Percentiles rank a stretch among this genome's conserved stretches.
Evolutionary conservation across 37 sponge, comb jelly and placozoan genomes (phyloP).

Genomic region (Bolinopsis microptera): DNA sequence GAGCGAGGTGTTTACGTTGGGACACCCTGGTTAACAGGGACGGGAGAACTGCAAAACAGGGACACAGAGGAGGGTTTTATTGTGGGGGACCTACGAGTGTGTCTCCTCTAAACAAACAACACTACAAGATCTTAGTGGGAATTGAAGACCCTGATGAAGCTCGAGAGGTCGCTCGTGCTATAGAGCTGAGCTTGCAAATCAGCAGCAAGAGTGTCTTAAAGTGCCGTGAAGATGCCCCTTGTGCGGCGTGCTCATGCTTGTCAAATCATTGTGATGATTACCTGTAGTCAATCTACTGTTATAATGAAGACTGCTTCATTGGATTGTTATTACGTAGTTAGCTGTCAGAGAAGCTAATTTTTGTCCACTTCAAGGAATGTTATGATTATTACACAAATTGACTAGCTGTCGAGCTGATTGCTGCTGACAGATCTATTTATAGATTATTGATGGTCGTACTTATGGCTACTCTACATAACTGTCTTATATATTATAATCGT

Average conservation of each 20-base stretch:
- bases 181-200: neutral
- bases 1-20: neutral
- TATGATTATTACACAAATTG: neutral
- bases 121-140: neutral
- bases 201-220: no score
- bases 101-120: neutral
- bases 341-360: no score
- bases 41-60: neutral
- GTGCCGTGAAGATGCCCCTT: neutral
- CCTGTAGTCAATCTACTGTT: neutral
- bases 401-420: neutral
- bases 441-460: neutral
- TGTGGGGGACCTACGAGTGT: neutral
- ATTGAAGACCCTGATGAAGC: neutral
- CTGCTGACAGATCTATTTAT: neutral
- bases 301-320: no score
- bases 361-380: no score
- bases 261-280: neutral
- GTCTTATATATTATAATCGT: no score
- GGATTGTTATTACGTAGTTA: no score
- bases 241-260: neutral
- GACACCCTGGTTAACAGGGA: slow-evolving; percentile 28
- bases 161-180: neutral
- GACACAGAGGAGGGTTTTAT: neutral
- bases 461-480: no score